These are phyloP conservation scores for Anodontia alba DNA, from an alignment of 2,888 invertebrate genomes.

Conservation along the genomic window DNA sequence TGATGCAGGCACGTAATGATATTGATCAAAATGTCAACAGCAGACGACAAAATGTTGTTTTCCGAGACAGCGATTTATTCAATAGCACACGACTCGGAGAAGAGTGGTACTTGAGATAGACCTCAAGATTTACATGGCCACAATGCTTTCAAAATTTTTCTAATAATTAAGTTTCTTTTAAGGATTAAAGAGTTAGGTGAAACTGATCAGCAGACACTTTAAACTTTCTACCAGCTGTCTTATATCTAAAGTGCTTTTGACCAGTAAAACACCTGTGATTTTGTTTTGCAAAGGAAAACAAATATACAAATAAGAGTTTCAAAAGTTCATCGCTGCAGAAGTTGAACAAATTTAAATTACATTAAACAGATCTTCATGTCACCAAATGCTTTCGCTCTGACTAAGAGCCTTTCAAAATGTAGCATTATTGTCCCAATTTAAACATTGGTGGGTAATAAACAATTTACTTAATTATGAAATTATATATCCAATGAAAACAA, in stretches of 20 bases:
- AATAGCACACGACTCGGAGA: conserved; percentile 6
- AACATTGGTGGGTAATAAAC: no score
- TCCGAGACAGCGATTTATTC: conserved; percentile 14
- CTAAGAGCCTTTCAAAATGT: no score
- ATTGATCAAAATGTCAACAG: conserved; percentile 21
- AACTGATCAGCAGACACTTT: neutral
- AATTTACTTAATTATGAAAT: no score
- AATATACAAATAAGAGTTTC: no score
- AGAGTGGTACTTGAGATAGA: conserved; percentile 2
- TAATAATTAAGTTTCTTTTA: conserved; percentile 13
- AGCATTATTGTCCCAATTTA: no score
- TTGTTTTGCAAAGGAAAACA: neutral
- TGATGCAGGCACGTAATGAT: neutral
- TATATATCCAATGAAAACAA: no score
- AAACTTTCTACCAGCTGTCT: neutral
- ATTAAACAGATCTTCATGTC: no score
- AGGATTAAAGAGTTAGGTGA: neutral
- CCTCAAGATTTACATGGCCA: neutral
- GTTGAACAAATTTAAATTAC: no score
- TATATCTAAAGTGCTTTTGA: neutral
- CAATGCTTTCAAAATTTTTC: neutral
- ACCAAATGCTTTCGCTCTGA: no score
- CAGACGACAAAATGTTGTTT: conserved; percentile 20
- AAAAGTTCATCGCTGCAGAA: no score
- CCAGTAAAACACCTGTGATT: neutral